Base-by-base conservation (phyloP, 2,797 vertebrate genomes). In the Ptychadena robeensis region DNA sequence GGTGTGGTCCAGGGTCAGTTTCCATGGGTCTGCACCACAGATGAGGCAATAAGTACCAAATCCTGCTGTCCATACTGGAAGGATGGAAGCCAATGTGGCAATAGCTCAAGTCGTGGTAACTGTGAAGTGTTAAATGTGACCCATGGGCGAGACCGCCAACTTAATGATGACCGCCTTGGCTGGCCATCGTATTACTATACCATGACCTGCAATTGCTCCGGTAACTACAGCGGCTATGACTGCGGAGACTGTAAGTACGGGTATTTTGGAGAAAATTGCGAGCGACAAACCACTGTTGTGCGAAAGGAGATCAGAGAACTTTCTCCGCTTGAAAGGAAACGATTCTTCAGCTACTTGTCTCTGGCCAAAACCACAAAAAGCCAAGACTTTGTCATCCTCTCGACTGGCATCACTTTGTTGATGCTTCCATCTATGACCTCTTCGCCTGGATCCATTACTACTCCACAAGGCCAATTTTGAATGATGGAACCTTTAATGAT, bases 371-470 rank as follows among this genome's bases (percentile, higher is more conserved):
- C 77, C 9, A 85, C 82, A 9, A 80, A 71, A 32, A 67, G 82
- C 34, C 40, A 80, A 44, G 71, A 85, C 27, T 85, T 64, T 85
- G 82, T 85, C 15, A 34, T 85, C 30, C 57, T 85, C 8, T 80
- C 22, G 30, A 37, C 82, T 0, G 82, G 82, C 81, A 75, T 32
- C 72, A 57, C 6, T 85, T 64, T 59, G 72, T 85, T 9, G 78
- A 85, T 53, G 83, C 78, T 0, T 65, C 83, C 61, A 30, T 85
- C 35, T 85, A 85, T 71, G 78, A 85, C 27, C 31, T 80, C 0
- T 85, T 85, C 71, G 64, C 63, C 2, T 85, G 82, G 82, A 64
- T 80, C 40, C 82, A 85, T 70, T 85, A 85, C 27, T 85, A 85
- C 34, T 40, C 82, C 22, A 85, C 76, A 57, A 85, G 80, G 25